A percentile compares a stretch with the other conserved stretches of the same genome.
phyloP scores from a whole-genome alignment of 2,113 vertebrate species.

The Sialia sialis region DNA sequence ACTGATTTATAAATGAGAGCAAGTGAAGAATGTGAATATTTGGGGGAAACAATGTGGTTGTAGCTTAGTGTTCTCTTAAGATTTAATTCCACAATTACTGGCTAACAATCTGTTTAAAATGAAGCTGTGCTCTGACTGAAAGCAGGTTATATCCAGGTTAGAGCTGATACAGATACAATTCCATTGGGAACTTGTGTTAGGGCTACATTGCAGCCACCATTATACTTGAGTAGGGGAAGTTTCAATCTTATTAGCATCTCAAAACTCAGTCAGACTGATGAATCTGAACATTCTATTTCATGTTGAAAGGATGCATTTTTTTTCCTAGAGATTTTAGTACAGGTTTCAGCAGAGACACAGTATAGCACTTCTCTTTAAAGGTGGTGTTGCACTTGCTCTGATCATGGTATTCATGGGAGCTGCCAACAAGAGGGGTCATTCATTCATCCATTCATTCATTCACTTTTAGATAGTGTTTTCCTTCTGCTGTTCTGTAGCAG shows the following conservation, averaged over 20 bases:
- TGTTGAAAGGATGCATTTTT: background rate
- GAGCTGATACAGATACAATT: background rate
- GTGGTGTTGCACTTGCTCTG: background rate
- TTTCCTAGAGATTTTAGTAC: background rate
- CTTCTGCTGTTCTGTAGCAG: background rate
- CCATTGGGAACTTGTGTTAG: background rate
- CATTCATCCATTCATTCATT: background rate
- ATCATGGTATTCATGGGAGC: background rate
- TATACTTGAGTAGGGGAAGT: background rate
- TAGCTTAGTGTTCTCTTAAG: background rate
- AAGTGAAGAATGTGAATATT: background rate
- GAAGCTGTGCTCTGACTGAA: background rate
- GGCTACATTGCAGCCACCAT: background rate
- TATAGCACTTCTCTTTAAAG: background rate
- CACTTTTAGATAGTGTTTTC: background rate
- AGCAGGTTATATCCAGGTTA: background rate
- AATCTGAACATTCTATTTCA: background rate
- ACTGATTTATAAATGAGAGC: background rate
- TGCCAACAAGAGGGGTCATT: background rate
- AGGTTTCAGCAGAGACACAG: background rate
- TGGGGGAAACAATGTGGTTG: background rate
- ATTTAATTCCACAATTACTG: background rate
- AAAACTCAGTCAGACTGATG: background rate
- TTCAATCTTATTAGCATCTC: background rate
- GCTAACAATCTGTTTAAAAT: background rate